Base-by-base conservation (phyloP, 2,113 vertebrate species). In the Verasper variegatus region DNA sequence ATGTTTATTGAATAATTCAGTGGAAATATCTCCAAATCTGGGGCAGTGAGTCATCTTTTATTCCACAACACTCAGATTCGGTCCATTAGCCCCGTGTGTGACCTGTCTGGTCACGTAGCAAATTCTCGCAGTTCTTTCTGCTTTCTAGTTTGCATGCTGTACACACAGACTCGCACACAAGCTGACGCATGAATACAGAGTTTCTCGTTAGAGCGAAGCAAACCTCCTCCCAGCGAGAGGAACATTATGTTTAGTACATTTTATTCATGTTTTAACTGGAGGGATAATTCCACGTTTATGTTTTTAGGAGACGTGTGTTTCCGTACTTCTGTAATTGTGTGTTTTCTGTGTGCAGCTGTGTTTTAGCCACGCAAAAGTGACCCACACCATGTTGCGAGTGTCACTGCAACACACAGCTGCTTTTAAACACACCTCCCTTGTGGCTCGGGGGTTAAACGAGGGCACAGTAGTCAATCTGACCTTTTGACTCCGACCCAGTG, bases 1-100 rank as follows among this genome's bases (percentile, higher is more conserved):
- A 47, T 27, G 17, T 78, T 51, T 11, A 65, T 74, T 81, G 56
- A 89, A 87, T 89, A 85, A 87, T 80, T 70, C 63, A 76, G 63
- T 15, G 20, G 23, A 68, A 64, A 52, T 74, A 5, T 75, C 31
- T 62, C 14, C 21, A 12, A 24, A 89, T 86, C 57, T 79, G 37
- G 47, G 72, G 80, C 82, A 83, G 47, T 47, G 80, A 85, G 51
- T 80, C 60, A 57, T 79, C 55, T 74, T 68, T 6, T 64, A 69
- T 57, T 67, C 72, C 37, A 64, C 49, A 61, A 63, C 52, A 69
- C 51, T 68, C 24, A 74, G 71, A 63, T 73, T 17, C 21, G 78
- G 55, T 58, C 21, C 21, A 55, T 80, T 78, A 68, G 21, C 73
- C 59, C 62, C 23, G 35, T 27, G 15, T 35, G 20, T 60, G 78